A percentile compares a stretch with the other conserved stretches of the same genome.
phyloP scores from a whole-genome alignment of 2,113 vertebrate species.

The Lathamus discolor region DNA sequence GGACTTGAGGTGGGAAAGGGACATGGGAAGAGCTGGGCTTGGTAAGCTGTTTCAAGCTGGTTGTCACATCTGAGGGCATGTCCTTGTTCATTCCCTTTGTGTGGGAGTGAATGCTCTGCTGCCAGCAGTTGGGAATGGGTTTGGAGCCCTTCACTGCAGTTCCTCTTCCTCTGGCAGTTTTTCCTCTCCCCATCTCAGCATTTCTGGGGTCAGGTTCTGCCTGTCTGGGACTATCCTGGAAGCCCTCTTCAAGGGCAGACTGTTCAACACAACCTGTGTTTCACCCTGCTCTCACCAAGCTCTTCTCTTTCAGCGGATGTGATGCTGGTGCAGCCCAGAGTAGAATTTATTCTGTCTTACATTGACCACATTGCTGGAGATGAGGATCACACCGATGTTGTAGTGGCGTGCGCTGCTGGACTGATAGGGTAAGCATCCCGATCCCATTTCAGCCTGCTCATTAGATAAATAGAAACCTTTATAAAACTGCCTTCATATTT shows the following conservation, averaged over 20 bases:
- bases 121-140: accelerated
- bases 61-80: accelerated
- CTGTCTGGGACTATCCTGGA: not conserved
- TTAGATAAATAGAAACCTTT: too few species aligned
- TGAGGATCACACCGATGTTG: slow-evolving; percentile 94
- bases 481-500: not conserved
- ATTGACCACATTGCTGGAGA: slow-evolving; percentile 97
- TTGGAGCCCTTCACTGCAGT: not conserved
- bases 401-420: slow-evolving; percentile 92
- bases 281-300: not conserved
- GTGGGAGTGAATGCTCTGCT: not conserved
- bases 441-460: accelerated
- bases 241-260: not conserved
- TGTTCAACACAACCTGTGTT: not conserved
- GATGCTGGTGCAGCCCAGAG: slow-evolving; percentile 96
- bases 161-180: not conserved
- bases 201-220: accelerated
- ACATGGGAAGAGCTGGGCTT: not conserved
- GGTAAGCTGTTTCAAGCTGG: accelerated
- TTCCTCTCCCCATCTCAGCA: not conserved
- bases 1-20: not conserved
- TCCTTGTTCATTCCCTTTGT: not conserved
- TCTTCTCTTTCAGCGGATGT: slow-evolving; percentile 85
- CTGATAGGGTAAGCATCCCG: slow-evolving; percentile 85
- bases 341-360: slow-evolving; percentile 98